These are phyloP conservation scores for Congeria kusceri DNA, from an alignment of 2,888 invertebrate species.

Conservation along the genomic window DNA sequence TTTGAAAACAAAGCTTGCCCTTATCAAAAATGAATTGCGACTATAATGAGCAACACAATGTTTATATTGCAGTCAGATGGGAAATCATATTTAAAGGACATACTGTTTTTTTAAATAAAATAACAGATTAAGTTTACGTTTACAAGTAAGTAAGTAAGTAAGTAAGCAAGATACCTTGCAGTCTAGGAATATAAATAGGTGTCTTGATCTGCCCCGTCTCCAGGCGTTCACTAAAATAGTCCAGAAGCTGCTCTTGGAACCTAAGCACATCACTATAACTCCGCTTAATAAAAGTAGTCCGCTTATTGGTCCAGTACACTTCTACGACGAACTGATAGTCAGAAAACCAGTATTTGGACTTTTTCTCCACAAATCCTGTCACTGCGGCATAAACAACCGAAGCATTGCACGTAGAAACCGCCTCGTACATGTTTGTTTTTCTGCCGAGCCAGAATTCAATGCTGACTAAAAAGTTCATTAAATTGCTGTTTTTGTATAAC, in stretches of 20 bases:
- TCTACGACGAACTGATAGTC: conserved; percentile 70
- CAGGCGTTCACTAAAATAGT: conserved; percentile 39
- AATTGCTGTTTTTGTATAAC: no score
- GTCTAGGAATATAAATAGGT: conserved; percentile 44
- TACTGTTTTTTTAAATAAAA: no score
- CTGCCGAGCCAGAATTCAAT: no score
- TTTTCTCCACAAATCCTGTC: conserved; percentile 67
- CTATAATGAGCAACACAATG: no score
- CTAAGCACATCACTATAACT: conserved; percentile 64
- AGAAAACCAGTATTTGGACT: conserved; percentile 57
- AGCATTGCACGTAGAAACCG: conserved; percentile 26
- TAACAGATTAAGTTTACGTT: no score
- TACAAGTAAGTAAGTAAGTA: no score
- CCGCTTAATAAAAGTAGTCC: conserved; percentile 65
- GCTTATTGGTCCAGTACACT: conserved; percentile 68
- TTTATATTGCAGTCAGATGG: no score
- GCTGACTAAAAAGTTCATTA: no score
- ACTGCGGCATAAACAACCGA: conserved; percentile 64
- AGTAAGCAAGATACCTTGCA: conserved; percentile 53
- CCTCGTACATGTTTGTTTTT: conserved; percentile 42
- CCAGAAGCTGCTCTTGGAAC: conserved; percentile 43
- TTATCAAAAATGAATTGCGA: no score
- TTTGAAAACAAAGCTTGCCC: not conserved
- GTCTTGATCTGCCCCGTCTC: conserved; percentile 38
- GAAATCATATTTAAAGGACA: no score